These are phyloP conservation scores for Poeciliopsis paucimaculata DNA, from an alignment of 2,797 vertebrate species.

Conservation along the genomic window DNA sequence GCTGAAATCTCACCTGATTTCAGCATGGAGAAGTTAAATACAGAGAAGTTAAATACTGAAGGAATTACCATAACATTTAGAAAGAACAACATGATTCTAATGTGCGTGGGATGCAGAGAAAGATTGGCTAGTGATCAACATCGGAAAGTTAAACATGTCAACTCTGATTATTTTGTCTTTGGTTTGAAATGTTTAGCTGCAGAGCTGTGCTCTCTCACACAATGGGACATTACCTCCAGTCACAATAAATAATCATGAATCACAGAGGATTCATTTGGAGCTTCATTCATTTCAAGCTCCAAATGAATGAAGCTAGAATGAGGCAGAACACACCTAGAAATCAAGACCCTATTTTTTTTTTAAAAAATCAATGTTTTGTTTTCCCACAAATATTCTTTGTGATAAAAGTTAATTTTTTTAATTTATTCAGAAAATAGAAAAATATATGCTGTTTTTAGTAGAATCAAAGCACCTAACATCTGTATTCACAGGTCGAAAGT, in stretches of 20 bases:
- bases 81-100: not conserved
- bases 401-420: not conserved
- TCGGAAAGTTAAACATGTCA: not conserved
- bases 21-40: constrained; percentile 1
- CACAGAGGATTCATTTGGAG: too few species aligned
- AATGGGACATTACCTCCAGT: not conserved
- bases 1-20: constrained; percentile 93
- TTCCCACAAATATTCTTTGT: not conserved
- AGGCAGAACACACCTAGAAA: not conserved
- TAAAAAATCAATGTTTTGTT: not conserved
- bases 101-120: not conserved
- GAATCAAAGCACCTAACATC: not conserved
- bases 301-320: not conserved
- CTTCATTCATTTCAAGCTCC: too few species aligned
- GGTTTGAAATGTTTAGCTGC: not conserved
- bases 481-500: not conserved
- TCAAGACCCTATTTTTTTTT: not conserved
- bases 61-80: not conserved
- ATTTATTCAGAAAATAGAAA: not conserved
- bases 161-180: not conserved
- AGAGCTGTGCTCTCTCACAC: not conserved
- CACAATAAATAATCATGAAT: not conserved
- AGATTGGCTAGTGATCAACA: not conserved
- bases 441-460: not conserved
- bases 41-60: not conserved